phyloP scores from a whole-genome alignment of 2,888 invertebrate genomes.

The Eristalis tenax region DNA sequence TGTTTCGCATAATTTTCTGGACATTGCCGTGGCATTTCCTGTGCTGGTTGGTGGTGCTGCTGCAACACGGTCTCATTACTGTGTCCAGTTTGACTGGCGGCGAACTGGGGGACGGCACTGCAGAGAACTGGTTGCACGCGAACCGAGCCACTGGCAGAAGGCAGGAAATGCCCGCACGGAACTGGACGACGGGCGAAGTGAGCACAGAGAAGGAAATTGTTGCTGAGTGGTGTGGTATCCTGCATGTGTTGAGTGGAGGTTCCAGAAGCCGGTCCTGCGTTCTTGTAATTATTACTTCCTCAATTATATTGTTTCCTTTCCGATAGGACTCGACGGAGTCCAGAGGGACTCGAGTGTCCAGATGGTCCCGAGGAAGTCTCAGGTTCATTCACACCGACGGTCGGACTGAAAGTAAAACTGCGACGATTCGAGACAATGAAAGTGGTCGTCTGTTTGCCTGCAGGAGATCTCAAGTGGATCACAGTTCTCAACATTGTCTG shows the following conservation, averaged over 20 bases:
- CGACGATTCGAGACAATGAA: neutral
- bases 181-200: neutral
- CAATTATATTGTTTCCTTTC: slow-evolving; percentile 77
- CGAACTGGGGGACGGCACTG: neutral
- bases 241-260: slow-evolving; percentile 10
- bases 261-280: slow-evolving; percentile 57
- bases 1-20: slow-evolving; percentile 63
- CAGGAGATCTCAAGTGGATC: neutral
- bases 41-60: slow-evolving; percentile 9
- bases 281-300: slow-evolving; percentile 79
- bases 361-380: slow-evolving; percentile 44
- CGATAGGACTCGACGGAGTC: slow-evolving; percentile 13
- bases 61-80: slow-evolving; percentile 53
- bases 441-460: neutral
- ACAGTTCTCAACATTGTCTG: neutral
- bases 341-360: neutral
- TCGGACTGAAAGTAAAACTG: slow-evolving; percentile 20
- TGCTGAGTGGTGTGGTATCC: slow-evolving; percentile 52
- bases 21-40: slow-evolving; percentile 60
- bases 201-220: slow-evolving; percentile 49
- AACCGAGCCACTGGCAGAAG: slow-evolving; percentile 7
- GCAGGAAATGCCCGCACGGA: neutral
- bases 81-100: slow-evolving; percentile 44
- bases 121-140: slow-evolving; percentile 43
- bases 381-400: slow-evolving; percentile 18